Conservation (phyloP, 2,888 invertebrate genomes). For the Leucozona laternaria region DNA sequence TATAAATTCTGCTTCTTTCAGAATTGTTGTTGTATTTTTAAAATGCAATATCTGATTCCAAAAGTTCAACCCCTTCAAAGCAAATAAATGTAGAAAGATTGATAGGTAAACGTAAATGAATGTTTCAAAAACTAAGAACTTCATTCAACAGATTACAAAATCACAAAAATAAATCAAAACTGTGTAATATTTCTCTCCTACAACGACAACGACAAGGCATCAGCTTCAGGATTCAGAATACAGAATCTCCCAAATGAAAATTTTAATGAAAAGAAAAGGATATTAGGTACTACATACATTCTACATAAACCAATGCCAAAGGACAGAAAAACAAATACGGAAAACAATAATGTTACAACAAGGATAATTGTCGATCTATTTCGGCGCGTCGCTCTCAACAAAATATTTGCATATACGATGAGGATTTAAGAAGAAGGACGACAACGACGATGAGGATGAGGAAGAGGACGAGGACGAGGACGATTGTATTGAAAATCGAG, state of each 20-base stretch:
- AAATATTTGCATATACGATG: slow-evolving; percentile 67
- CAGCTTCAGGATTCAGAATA: neutral
- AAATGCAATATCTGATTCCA: slow-evolving; percentile 12
- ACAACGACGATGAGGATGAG: neutral
- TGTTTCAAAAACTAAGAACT: slow-evolving; percentile 41
- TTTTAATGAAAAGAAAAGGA: slow-evolving; percentile 17
- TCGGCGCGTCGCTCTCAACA: slow-evolving; percentile 52
- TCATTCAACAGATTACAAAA: slow-evolving; percentile 66
- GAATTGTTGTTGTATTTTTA: neutral
- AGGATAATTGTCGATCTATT: slow-evolving; percentile 72
- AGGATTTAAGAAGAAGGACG: slow-evolving; percentile 4
- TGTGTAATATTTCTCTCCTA: slow-evolving; percentile 50
- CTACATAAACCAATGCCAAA: slow-evolving; percentile 15
- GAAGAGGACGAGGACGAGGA: neutral
- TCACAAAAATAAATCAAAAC: slow-evolving; percentile 67
- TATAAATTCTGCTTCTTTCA: neutral
- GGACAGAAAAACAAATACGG: slow-evolving; percentile 65
- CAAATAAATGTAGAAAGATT: neutral
- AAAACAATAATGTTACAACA: slow-evolving; percentile 71
- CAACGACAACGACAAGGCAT: slow-evolving; percentile 2
- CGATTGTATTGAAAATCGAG: slow-evolving; percentile 27
- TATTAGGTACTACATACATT: neutral
- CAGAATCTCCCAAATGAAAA: slow-evolving; percentile 14
- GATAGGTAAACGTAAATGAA: neutral
- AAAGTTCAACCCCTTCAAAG: neutral